These are phyloP conservation scores for Baccha elongata DNA, from an alignment of 2,888 invertebrate species.

Conservation along the genomic window DNA sequence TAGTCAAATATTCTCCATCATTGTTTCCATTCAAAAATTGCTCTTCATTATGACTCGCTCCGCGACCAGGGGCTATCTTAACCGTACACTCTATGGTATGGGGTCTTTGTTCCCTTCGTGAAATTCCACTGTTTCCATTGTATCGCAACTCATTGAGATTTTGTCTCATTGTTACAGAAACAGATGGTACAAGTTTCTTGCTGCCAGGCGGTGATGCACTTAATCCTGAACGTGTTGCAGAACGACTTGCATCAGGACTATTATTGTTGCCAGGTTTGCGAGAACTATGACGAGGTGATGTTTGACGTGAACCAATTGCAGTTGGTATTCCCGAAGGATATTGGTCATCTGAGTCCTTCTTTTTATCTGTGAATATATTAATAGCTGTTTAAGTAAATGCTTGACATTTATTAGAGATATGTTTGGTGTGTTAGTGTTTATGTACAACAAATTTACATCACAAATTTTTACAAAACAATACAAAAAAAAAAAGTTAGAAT, in stretches of 20 bases:
- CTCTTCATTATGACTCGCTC: slow-evolving; percentile 43
- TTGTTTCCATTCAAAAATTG: slow-evolving; percentile 62
- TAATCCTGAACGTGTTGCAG: slow-evolving; percentile 31
- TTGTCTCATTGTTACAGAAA: slow-evolving; percentile 80
- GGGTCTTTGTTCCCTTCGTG: slow-evolving; percentile 61
- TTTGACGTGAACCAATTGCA: slow-evolving; percentile 42
- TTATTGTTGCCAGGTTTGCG: slow-evolving; percentile 74
- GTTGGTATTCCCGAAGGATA: slow-evolving; percentile 73
- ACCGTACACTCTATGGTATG: slow-evolving; percentile 78
- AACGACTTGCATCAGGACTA: slow-evolving; percentile 45
- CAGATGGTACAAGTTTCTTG: slow-evolving; percentile 77
- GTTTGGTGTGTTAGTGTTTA: slow-evolving; percentile 54
- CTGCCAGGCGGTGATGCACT: slow-evolving; percentile 63
- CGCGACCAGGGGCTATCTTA: slow-evolving; percentile 63
- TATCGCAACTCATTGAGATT: slow-evolving; percentile 80
- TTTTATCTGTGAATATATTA: slow-evolving; percentile 77
- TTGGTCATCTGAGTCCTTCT: slow-evolving; percentile 78
- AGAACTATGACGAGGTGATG: slow-evolving; percentile 64
- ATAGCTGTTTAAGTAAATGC: not conserved
- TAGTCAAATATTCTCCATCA: slow-evolving; percentile 32
- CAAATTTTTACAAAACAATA: slow-evolving; percentile 13
- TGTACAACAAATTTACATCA: slow-evolving; percentile 60
- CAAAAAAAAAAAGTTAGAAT: slow-evolving; percentile 26
- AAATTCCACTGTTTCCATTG: slow-evolving; percentile 74
- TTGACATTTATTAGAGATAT: not conserved